These are phyloP conservation scores for Nematolebias whitei DNA, from an alignment of 2,113 vertebrate genomes.

Conservation along the genomic window DNA sequence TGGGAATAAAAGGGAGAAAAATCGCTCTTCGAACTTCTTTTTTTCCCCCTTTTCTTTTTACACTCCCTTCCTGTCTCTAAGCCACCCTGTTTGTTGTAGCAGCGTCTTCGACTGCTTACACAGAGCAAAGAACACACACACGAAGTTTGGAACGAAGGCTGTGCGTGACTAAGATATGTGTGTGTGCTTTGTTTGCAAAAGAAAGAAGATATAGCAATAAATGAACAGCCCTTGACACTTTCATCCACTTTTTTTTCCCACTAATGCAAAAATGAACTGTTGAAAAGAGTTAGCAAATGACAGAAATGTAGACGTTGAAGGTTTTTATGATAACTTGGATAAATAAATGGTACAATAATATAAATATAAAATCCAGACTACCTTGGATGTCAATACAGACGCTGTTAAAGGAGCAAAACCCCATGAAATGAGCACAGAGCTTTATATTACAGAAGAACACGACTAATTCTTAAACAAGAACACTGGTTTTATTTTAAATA, in stretches of 20 bases:
- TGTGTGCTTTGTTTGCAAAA: conserved; percentile 23
- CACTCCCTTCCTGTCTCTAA: conserved; percentile 58
- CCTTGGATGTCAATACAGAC: no score
- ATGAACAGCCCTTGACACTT: conserved; percentile 18
- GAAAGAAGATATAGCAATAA: conserved; percentile 15
- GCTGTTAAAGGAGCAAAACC: no score
- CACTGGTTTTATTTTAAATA: background rate
- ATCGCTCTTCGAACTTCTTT: conserved; percentile 63
- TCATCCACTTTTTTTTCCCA: conserved; percentile 32
- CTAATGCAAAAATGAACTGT: conserved; percentile 10
- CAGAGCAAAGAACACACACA: conserved; percentile 32
- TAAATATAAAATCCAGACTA: background rate
- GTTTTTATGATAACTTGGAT: no score
- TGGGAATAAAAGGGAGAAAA: conserved; percentile 73
- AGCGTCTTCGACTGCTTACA: conserved; percentile 43
- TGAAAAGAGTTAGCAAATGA: background rate
- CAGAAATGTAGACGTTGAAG: background rate
- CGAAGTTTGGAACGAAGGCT: conserved; percentile 6
- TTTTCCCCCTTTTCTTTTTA: conserved; percentile 51
- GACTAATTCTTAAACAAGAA: no score
- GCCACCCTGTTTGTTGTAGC: conserved; percentile 58
- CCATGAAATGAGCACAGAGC: no score
- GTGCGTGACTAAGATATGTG: conserved; percentile 9
- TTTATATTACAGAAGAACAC: no score
- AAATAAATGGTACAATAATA: background rate